A percentile compares a stretch with the other conserved stretches of the same genome.
Evolutionary conservation across 1,140 invertebrate species (phyloP).

Genomic region (Macrostomum lignano): DNA sequence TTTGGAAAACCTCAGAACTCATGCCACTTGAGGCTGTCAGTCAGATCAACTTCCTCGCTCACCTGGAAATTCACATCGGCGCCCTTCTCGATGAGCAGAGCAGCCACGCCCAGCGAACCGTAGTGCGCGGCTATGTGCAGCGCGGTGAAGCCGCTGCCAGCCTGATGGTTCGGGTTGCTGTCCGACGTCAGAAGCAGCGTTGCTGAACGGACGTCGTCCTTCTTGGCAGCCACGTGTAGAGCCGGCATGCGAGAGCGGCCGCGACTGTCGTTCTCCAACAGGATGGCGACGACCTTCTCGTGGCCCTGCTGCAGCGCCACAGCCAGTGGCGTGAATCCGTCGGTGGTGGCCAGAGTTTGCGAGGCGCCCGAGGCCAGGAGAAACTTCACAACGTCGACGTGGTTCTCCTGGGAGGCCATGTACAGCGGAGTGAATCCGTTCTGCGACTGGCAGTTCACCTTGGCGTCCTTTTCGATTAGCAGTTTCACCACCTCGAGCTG

Average conservation of each 20-base stretch:
- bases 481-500: conserved; percentile 78
- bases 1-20: too few relatives aligned
- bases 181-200: conserved; percentile 54
- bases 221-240: conserved; percentile 78
- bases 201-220: conserved; percentile 92
- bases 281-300: conserved; percentile 58
- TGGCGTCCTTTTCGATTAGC: conserved; percentile 63
- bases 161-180: background rate
- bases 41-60: too few relatives aligned
- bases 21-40: too few relatives aligned
- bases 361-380: conserved; percentile 67
- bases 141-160: conserved; percentile 5
- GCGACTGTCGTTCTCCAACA: conserved; percentile 32
- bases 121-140: conserved; percentile 85
- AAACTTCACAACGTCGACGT: conserved; percentile 71
- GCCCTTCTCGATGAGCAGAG: conserved; percentile 62
- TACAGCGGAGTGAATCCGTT: conserved; percentile 94
- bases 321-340: conserved; percentile 63
- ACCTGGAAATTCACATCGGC: conserved; percentile 91
- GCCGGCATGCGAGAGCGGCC: background rate
- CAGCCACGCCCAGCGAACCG: conserved; percentile 78
- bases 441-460: conserved; percentile 63
- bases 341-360: conserved; percentile 7
- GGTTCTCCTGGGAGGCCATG: conserved; percentile 93
- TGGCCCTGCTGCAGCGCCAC: conserved; percentile 77